These are phyloP conservation scores for Eustalomyia histrio DNA, from an alignment of 2,888 invertebrate species.

Conservation along the genomic window DNA sequence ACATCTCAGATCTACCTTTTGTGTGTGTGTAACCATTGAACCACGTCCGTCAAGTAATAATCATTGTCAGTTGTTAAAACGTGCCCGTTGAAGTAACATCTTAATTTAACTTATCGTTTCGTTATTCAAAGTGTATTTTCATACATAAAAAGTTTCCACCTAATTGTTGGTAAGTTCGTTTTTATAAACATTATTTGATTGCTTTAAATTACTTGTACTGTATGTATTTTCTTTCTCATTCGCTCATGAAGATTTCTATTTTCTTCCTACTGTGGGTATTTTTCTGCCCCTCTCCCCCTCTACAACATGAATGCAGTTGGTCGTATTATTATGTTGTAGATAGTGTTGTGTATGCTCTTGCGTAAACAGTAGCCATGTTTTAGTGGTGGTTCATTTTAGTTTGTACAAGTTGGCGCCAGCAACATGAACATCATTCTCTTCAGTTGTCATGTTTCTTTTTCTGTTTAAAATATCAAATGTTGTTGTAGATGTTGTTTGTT, in stretches of 20 bases:
- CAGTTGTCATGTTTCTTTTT: slow-evolving; percentile 2
- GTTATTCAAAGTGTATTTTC: slow-evolving; percentile 23
- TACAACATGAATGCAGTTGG: not conserved
- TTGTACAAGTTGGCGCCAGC: slow-evolving; percentile 37
- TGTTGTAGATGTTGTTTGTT: not conserved
- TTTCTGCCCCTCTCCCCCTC: not conserved
- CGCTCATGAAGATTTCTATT: slow-evolving; percentile 21
- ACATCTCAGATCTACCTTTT: not conserved
- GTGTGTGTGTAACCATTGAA: not conserved
- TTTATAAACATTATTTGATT: not conserved
- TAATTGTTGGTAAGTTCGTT: slow-evolving; percentile 3
- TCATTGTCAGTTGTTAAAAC: slow-evolving; percentile 24
- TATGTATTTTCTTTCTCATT: slow-evolving; percentile 10
- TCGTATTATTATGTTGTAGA: not conserved
- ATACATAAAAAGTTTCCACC: not conserved
- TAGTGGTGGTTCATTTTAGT: slow-evolving; percentile 39
- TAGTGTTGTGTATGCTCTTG: slow-evolving; percentile 42
- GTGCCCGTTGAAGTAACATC: slow-evolving; percentile 29
- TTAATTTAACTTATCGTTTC: not conserved
- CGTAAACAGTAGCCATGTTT: slow-evolving; percentile 63
- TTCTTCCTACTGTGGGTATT: not conserved
- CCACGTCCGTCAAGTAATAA: slow-evolving; percentile 16
- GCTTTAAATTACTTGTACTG: not conserved
- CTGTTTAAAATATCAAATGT: not conserved
- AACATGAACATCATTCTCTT: slow-evolving; percentile 9